Evolutionary conservation across 2,113 vertebrate genomes (phyloP).

Genomic region (Megaleporinus macrocephalus): DNA sequence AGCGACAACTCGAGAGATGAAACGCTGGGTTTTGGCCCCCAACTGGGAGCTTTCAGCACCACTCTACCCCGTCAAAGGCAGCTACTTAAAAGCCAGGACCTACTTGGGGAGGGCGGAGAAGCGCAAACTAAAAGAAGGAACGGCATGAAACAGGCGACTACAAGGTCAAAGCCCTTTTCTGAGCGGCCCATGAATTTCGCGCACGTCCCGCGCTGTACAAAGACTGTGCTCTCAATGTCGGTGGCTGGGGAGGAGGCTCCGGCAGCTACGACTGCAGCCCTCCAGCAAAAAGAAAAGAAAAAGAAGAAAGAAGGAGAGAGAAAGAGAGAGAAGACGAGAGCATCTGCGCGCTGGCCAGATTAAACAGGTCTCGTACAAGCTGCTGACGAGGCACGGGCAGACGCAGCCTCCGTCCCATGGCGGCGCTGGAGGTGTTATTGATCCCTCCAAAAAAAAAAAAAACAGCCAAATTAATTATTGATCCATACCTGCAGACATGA

Average conservation of each 20-base stretch:
- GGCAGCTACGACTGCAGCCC: neutral
- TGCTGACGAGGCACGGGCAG: conserved; percentile 67
- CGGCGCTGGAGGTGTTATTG: conserved; percentile 69
- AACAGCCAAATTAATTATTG: conserved; percentile 78
- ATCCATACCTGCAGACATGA: conserved; percentile 67
- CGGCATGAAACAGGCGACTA: conserved; percentile 6
- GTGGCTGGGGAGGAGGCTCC: neutral
- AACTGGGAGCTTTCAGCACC: conserved; percentile 11
- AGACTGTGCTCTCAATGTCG: neutral
- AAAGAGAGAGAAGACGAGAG: conserved; percentile 21
- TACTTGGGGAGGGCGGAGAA: neutral
- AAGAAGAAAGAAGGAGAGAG: too few relatives aligned
- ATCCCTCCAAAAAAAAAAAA: conserved; percentile 60
- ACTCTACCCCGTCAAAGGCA: conserved; percentile 8
- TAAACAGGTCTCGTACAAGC: conserved; percentile 62
- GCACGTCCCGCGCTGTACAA: neutral
- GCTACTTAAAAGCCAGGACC: conserved; percentile 1
- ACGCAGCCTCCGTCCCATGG: conserved; percentile 52
- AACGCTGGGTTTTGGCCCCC: too few relatives aligned
- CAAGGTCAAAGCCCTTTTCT: conserved; percentile 15
- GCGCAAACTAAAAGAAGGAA: conserved; percentile 9
- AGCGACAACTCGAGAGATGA: conserved; percentile 14
- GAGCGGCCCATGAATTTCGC: neutral
- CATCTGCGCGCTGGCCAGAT: conserved; percentile 69
- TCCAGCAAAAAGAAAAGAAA: neutral